Percentiles rank a stretch among this genome's conserved stretches.
Evolutionary conservation across 2,888 invertebrate species (phyloP).

Genomic region (Caenorhabditis angaria): DNA sequence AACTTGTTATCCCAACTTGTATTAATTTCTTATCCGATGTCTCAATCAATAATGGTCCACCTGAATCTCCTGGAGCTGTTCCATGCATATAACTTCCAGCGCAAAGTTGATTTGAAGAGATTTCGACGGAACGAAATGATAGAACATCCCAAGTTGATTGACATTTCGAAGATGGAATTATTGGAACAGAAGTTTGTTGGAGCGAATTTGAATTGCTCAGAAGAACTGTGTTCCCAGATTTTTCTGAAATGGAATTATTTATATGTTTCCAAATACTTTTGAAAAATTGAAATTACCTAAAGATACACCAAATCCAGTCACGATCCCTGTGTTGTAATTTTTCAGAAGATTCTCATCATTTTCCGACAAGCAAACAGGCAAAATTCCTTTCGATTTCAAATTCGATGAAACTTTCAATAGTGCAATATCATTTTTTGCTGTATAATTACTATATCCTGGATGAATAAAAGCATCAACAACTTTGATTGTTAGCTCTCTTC

Average conservation of each 20-base stretch:
- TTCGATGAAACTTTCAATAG: slow-evolving; percentile 40
- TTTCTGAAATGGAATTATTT: slow-evolving; percentile 2
- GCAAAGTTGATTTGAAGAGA: slow-evolving; percentile 42
- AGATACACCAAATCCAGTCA: slow-evolving; percentile 50
- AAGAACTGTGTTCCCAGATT: not conserved
- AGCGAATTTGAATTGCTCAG: slow-evolving; percentile 16
- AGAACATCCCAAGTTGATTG: slow-evolving; percentile 36
- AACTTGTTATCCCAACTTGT: slow-evolving; percentile 57
- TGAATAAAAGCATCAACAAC: slow-evolving; percentile 30
- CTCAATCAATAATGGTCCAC: slow-evolving; percentile 51
- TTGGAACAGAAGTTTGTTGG: slow-evolving; percentile 39
- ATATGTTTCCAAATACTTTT: not conserved
- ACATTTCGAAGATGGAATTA: slow-evolving; percentile 32
- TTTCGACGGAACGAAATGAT: slow-evolving; percentile 33
- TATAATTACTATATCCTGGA: slow-evolving; percentile 39
- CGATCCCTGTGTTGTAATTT: slow-evolving; percentile 30
- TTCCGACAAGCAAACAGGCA: slow-evolving; percentile 39
- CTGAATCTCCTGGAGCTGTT: slow-evolving; percentile 59
- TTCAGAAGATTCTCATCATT: slow-evolving; percentile 37
- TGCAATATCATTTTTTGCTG: slow-evolving; percentile 51
- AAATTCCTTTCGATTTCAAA: slow-evolving; percentile 28
- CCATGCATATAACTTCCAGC: slow-evolving; percentile 54
- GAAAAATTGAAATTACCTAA: slow-evolving; percentile 23
- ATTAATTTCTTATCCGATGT: slow-evolving; percentile 36
- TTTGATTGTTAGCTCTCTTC: slow-evolving; percentile 15